Percentiles rank a stretch among this genome's conserved stretches.
Evolutionary conservation across 2,113 vertebrate genomes (phyloP).

Genomic region (Nycticorax nycticorax): DNA sequence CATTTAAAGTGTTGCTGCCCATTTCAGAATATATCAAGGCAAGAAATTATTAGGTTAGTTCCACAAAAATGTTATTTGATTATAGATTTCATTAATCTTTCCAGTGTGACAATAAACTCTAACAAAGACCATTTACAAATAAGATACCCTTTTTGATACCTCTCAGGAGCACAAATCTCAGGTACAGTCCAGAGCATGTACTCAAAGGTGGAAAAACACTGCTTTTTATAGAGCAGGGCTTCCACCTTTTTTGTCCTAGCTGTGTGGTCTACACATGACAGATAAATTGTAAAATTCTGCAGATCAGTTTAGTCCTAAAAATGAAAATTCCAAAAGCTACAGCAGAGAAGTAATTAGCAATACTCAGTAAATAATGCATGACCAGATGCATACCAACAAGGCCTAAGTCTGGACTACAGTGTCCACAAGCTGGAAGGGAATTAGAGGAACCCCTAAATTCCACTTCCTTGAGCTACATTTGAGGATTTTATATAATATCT

Average conservation of each 20-base stretch:
- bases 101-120: background rate
- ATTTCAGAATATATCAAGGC: background rate
- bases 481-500: background rate
- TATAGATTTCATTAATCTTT: background rate
- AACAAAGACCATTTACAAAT: background rate
- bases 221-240: background rate
- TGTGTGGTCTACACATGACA: background rate
- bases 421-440: background rate
- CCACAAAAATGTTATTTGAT: background rate
- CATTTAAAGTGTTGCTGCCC: background rate
- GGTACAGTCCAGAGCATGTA: background rate
- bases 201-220: background rate
- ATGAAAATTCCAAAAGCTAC: background rate
- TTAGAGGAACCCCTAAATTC: background rate
- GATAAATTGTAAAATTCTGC: background rate
- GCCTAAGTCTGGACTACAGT: background rate
- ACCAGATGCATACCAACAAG: background rate
- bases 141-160: background rate
- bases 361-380: background rate
- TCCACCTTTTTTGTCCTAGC: background rate
- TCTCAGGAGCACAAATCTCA: background rate
- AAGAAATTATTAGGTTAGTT: background rate
- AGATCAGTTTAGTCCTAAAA: background rate
- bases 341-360: background rate
- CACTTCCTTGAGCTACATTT: background rate